phyloP scores from a whole-genome alignment of 2,797 vertebrate species.

The Triplophysa yarkandensis region DNA sequence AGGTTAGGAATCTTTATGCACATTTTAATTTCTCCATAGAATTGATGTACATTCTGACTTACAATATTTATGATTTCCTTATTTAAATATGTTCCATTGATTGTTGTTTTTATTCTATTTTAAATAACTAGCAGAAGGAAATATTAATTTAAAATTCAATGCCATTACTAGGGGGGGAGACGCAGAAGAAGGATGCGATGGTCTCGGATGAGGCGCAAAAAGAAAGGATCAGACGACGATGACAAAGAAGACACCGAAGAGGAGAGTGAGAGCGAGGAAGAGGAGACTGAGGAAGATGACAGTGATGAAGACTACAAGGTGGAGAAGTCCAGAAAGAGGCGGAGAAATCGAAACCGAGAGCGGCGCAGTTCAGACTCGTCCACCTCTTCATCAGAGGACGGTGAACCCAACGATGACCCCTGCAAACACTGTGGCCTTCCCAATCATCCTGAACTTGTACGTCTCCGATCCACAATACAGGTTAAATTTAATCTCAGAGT shows the following conservation, averaged over 20 bases:
- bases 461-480: conserved; percentile 43
- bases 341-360: conserved; percentile 66
- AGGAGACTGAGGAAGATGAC: conserved; percentile 61
- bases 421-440: conserved; percentile 98
- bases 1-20: no score
- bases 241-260: conserved; percentile 60
- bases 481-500: not conserved
- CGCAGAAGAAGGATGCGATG: conserved; percentile 84
- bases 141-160: not conserved
- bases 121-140: not conserved
- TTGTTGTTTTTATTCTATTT: no score
- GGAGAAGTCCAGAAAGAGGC: conserved; percentile 60
- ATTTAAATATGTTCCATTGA: no score
- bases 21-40: no score
- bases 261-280: conserved; percentile 66
- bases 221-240: conserved; percentile 82
- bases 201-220: conserved; percentile 88
- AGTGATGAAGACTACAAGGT: conserved; percentile 75
- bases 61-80: no score
- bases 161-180: conserved; percentile 60
- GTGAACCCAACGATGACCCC: conserved; percentile 90
- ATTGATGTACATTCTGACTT: no score
- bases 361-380: conserved; percentile 74
- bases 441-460: conserved; percentile 94
- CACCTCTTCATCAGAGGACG: conserved; percentile 78